phyloP scores from a whole-genome alignment of 2,113 vertebrate genomes.

The Halichoeres trimaculatus region DNA sequence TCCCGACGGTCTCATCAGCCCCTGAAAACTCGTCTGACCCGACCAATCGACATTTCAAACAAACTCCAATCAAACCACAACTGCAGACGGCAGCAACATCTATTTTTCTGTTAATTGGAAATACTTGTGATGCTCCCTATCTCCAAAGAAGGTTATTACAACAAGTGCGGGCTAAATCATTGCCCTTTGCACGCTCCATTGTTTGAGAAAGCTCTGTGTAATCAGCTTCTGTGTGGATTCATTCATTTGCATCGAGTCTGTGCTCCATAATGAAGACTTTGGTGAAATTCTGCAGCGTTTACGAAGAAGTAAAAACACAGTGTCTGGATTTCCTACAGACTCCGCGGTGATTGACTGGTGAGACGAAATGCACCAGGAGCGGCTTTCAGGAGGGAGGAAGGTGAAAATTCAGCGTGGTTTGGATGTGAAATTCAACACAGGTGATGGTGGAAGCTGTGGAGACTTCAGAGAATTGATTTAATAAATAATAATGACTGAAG shows the following conservation, averaged over 20 bases:
- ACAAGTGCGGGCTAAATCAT: constrained; percentile 28
- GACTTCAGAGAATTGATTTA: constrained; percentile 22
- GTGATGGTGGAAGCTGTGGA: neutral
- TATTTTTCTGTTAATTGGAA: constrained; percentile 41
- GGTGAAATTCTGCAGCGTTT: constrained; percentile 54
- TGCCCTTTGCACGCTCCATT: constrained; percentile 6
- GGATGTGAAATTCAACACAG: constrained; percentile 25
- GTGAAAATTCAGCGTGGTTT: constrained; percentile 17
- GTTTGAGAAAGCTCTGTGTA: constrained; percentile 38
- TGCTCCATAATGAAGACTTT: constrained; percentile 58
- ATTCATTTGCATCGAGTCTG: constrained; percentile 54
- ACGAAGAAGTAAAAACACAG: constrained; percentile 59
- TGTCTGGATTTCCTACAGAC: constrained; percentile 26
- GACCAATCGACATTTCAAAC: constrained; percentile 11
- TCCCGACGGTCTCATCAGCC: constrained; percentile 1
- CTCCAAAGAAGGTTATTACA: constrained; percentile 43
- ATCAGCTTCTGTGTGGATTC: constrained; percentile 40
- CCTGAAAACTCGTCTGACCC: neutral
- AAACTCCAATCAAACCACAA: constrained; percentile 7
- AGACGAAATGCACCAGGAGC: constrained; percentile 1
- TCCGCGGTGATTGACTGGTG: constrained; percentile 7
- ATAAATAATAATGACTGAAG: constrained; percentile 39
- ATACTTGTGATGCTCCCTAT: constrained; percentile 40
- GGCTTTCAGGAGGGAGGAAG: neutral
- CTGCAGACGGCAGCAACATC: neutral